These are phyloP conservation scores for Tolmerus cingulatus DNA, from an alignment of 2,888 invertebrate genomes.

Conservation along the genomic window DNA sequence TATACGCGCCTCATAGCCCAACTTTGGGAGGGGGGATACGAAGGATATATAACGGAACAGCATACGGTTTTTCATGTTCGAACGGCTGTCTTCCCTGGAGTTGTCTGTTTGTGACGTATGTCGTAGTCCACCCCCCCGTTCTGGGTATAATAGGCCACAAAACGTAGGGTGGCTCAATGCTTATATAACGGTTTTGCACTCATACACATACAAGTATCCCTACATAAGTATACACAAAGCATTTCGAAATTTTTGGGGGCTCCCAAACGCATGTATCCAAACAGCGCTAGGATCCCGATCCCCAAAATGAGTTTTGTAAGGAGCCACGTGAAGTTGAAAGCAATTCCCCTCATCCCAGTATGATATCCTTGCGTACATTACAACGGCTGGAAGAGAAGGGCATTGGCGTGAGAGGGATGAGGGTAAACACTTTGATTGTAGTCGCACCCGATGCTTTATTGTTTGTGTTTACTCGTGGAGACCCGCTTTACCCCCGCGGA, in stretches of 20 bases:
- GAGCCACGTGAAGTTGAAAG: constrained; percentile 31
- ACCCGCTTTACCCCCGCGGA: background rate
- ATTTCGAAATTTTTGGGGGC: background rate
- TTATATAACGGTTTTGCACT: background rate
- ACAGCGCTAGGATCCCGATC: background rate
- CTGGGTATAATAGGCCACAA: background rate
- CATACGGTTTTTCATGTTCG: constrained; percentile 34
- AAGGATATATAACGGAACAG: background rate
- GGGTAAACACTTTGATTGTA: constrained; percentile 1
- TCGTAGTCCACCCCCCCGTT: constrained; percentile 23
- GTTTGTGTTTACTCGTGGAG: constrained; percentile 30
- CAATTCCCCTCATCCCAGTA: background rate
- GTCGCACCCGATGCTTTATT: constrained; percentile 28
- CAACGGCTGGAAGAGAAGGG: background rate
- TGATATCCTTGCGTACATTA: background rate
- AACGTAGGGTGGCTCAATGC: background rate
- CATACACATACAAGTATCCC: background rate
- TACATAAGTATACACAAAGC: background rate
- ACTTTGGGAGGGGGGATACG: background rate
- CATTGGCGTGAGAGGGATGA: background rate
- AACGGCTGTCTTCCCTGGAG: constrained; percentile 41
- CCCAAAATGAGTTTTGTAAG: constrained; percentile 19
- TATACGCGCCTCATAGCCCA: background rate
- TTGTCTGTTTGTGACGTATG: constrained; percentile 48
- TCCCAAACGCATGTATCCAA: background rate